Percentiles rank a stretch among this genome's conserved stretches.
Evolutionary conservation across 2,797 vertebrate genomes (phyloP).

Genomic region (Melanotaenia pygmaea): DNA sequence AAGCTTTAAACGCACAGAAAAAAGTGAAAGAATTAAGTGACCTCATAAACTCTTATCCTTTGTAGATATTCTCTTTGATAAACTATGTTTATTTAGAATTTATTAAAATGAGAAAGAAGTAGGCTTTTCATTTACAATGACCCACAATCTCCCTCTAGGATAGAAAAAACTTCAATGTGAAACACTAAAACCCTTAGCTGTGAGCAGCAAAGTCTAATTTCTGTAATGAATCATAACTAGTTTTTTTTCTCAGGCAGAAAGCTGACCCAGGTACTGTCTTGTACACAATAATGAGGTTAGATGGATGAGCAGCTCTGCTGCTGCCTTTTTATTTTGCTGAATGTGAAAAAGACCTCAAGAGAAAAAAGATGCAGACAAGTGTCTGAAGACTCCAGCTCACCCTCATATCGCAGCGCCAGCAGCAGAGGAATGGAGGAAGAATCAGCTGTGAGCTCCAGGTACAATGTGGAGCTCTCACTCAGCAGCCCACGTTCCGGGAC

Average conservation of each 20-base stretch:
- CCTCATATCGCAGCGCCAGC: constrained; percentile 91
- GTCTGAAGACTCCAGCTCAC: constrained; percentile 69
- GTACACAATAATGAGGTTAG: constrained; percentile 4
- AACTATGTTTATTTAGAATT: background rate
- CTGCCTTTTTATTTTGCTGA: constrained; percentile 19
- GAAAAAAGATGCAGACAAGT: constrained; percentile 1
- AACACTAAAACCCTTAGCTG: background rate
- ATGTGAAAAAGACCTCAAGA: constrained; percentile 20
- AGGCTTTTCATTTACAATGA: constrained; percentile 8
- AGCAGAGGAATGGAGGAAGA: constrained; percentile 90
- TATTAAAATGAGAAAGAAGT: constrained; percentile 1
- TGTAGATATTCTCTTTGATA: background rate
- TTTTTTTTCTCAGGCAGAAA: constrained; percentile 15
- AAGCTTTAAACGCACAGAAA: constrained; percentile 76
- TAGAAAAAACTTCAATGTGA: constrained; percentile 27
- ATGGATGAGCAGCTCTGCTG: background rate
- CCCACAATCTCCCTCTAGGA: constrained; percentile 5
- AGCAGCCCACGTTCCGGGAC: constrained; percentile 90
- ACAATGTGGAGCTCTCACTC: constrained; percentile 89
- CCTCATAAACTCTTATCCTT: background rate
- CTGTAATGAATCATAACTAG: constrained; percentile 2
- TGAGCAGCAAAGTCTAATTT: constrained; percentile 1
- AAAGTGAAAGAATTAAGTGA: background rate
- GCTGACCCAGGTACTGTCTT: constrained; percentile 2
- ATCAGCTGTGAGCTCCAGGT: constrained; percentile 91